Base-by-base conservation (phyloP, 2,888 invertebrate species). In the Acanthococcus lagerstroemiae region DNA sequence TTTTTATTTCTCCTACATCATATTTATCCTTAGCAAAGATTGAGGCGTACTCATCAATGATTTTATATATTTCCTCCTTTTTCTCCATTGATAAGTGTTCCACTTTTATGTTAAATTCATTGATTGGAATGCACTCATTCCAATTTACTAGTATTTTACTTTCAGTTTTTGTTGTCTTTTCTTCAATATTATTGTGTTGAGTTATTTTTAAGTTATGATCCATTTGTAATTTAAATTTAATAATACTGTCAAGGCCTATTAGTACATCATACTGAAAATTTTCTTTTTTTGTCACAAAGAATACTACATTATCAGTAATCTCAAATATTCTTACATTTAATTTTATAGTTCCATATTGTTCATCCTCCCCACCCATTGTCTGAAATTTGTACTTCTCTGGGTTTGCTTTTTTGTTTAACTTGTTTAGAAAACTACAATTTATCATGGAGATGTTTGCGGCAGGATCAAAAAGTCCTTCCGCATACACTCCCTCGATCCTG, bases 21-120 rank as follows among this genome's bases (percentile, higher is more conserved):
- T 70, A 72, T 70, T 71, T 71, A 24, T 69, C 68, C 68, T 68
- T 71, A 46, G 70, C 70, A 69, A 72, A 72, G 19, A 71, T 57
- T 27, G 30, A 21, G 50, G 69, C 68, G 56, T 72, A 68, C 69
- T 71, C 67, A 1, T 70, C 65, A 55, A 72, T 68, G 24, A 72
- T 25, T 55, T 69, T 56, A 26, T 30, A 17, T 48, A 71, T 70
- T 58, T 63, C 27, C 12, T 17, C 24, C 58, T 68, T 67, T 68
- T 71, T 48, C 3, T 60, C 0, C 1, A 22, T 1, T 19, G 70
- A 55, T 61, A 70, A 55, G 9, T 71, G 68, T 15, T 70, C 55
- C 45, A 68, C 17, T 3, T 48, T 45, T n/a, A 61, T 52, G 55
- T 66, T 44, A 12, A 70, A 70, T 12, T 71, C 56, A 3, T 69